Evolutionary conservation across 2,113 vertebrate genomes (phyloP).

Genomic region (Progne subis): DNA sequence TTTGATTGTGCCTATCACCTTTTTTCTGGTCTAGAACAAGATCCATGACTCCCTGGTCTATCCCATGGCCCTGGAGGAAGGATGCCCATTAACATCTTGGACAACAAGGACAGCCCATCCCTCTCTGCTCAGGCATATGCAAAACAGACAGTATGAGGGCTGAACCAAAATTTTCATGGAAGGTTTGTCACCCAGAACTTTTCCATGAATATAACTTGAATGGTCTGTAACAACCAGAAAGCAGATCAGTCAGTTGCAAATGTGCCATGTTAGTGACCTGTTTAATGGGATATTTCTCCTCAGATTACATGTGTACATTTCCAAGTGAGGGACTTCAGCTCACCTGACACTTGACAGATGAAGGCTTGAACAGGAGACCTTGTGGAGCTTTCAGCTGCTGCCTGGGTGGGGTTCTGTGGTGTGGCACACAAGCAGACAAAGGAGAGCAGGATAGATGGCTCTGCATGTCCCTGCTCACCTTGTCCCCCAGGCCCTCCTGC

Average conservation of each 20-base stretch:
- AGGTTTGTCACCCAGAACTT: neutral
- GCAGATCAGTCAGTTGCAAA: neutral
- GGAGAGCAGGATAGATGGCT: neutral
- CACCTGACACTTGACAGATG: neutral
- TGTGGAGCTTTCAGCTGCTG: neutral
- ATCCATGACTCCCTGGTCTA: neutral
- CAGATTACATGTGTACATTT: neutral
- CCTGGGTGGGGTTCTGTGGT: fast-evolving
- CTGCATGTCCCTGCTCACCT: neutral
- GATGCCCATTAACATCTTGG: neutral
- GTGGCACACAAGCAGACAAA: neutral
- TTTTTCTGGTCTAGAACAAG: neutral
- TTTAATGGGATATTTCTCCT: neutral
- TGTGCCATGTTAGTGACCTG: neutral
- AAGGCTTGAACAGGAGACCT: neutral
- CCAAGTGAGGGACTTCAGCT: neutral
- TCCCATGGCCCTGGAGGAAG: neutral
- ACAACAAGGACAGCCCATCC: neutral
- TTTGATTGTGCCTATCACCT: neutral
- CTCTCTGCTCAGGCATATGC: neutral
- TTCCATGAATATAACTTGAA: neutral
- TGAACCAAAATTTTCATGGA: neutral
- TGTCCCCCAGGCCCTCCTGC: neutral
- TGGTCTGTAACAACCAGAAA: neutral
- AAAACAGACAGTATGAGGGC: neutral